Evolutionary conservation across 2,113 vertebrate species (phyloP), one percentile per base, ranked within the genome.

Genomic region (Corythornis madagascariensis): DNA sequence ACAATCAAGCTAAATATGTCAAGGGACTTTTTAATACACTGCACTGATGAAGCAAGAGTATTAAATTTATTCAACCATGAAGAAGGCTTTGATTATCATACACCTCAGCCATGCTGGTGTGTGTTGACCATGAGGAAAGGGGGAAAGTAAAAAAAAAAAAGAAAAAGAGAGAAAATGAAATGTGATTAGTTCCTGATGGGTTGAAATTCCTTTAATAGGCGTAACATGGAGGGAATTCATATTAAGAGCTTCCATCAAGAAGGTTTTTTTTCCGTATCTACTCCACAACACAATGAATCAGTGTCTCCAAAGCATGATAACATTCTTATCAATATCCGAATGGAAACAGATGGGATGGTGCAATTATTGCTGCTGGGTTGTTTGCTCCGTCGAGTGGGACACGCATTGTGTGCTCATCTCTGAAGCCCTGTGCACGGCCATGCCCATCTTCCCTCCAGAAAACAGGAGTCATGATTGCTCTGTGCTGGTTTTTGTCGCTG

Each of bases 21-120:
- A 97, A 52, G 96, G 95, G 90, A 96, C 83, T 95, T 96, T 96
- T 97, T 98, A 98, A 97, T 97, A 92, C 26, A 33, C 90, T 92
- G 74, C 69, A 26, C 89, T 97, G 97, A 97, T 97, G 93, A 98
- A 97, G 92, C 86, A 94, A 95, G 84, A 88, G 90, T 95, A 97
- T 97, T 98, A 96, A 95, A 97, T 97, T 96, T 97, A 97, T 96
- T 97, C 97, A 97, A 60, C 91, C 96, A 83, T 97, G 96, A 97
- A 97, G 91, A 94, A 94, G 94, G 86, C 75, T 97, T 97, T 98
- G 97, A 98, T 97, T 97, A 97, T 96, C 92, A 88, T 48, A 94
- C 85, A 97, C 93, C 95, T 97, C 96, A 91, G 96, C 93, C 89
- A 26, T 65, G 96, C 93, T 73, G 59, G 83, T 71, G 65, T 94